Evolutionary conservation across 2,113 vertebrate genomes (phyloP).

Genomic region (Amphiprion percula): DNA sequence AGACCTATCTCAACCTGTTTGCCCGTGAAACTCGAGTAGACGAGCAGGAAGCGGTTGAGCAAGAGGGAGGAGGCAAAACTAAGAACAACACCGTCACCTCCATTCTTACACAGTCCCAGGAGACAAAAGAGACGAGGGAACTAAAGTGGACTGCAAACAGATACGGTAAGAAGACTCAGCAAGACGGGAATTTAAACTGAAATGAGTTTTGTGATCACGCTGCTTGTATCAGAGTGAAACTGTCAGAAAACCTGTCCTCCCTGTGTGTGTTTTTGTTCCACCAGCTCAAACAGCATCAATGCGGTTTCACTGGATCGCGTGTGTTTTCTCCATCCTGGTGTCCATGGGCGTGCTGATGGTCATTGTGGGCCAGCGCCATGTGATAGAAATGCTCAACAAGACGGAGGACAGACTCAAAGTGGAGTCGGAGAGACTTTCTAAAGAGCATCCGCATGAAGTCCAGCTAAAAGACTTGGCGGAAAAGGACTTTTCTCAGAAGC

Average conservation of each 20-base stretch:
- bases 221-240: neutral
- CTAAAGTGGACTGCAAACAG: no score
- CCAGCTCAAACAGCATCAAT: slow-evolving; percentile 32
- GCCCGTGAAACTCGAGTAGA: no score
- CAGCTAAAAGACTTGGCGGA: fast-evolving
- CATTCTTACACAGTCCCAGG: no score
- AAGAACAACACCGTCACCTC: no score
- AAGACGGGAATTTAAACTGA: neutral
- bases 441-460: neutral
- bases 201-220: neutral
- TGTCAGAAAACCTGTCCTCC: neutral
- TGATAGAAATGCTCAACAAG: fast-evolving
- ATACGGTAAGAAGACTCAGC: no score
- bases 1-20: no score
- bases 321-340: neutral
- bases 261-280: neutral
- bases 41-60: no score
- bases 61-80: no score
- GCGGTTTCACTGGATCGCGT: neutral
- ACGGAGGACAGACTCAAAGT: fast-evolving
- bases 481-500: fast-evolving
- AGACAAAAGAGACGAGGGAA: no score
- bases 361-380: neutral
- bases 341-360: neutral
- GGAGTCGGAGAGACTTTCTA: fast-evolving